Evolutionary conservation across 2,888 invertebrate genomes (phyloP), one percentile per base, ranked within the genome.

Genomic region (Drosophila peninsularis): DNA sequence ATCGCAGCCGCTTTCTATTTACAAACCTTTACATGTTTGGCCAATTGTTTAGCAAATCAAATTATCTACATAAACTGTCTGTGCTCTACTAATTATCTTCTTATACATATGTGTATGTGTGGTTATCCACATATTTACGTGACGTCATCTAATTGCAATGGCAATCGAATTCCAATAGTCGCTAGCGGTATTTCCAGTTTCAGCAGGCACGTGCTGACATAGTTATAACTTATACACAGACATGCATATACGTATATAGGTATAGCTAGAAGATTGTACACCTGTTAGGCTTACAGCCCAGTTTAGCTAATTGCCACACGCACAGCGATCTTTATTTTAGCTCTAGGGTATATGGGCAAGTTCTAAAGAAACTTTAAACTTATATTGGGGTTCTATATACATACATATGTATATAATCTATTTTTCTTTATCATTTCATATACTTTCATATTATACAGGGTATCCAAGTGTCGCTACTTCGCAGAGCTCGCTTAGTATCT

Each of bases 1-100:
- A 86, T 82, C 86, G 67, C 62, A 68, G 68, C 58, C 67, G 67
- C 82, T 82, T 87, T 82, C 82, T 81, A 87, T 55, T 75, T 60
- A 73, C 84, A 80, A 70, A 45, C 57, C 52, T 53, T 53, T 65
- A 62, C 49, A 78, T 30, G 56, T 44, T 50, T 75, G 45, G 56
- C 55, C 39, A 47, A 41, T 34, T 64, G 24, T 30, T 39, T 56
- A 69, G 42, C 58, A 56, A 54, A 49, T 70, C 39, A 36, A 30
- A 57, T 56, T 72, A 44, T 21, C 47, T 50, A 58, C 54, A 62
- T 45, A 14, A 52, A 62, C 53, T 21, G 17, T 45, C 45, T 55
- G 27, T 52, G 49, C 50, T 30, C 13, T n/a, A 19, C 9, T 24
- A 50, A 34, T 50, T 19, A 39, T 24, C 11, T 56, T n/a, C 55